Conservation (phyloP, 2,113 vertebrate genomes). For the Podarcis muralis region DNA sequence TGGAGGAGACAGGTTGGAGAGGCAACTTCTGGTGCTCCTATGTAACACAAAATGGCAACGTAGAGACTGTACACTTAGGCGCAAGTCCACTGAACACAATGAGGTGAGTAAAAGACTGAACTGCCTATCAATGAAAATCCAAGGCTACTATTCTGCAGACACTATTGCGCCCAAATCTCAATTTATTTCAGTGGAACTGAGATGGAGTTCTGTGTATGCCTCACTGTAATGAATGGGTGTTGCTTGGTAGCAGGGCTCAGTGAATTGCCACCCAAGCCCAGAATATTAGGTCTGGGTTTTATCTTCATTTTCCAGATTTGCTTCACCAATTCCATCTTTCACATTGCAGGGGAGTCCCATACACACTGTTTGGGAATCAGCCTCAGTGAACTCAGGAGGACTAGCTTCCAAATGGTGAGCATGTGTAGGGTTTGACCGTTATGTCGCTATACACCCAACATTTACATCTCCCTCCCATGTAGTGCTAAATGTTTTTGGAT, state of each 20-base stretch:
- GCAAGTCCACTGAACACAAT: not conserved
- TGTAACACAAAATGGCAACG: not conserved
- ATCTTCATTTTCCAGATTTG: not conserved
- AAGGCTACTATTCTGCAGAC: not conserved
- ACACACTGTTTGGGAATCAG: slow-evolving; percentile 1
- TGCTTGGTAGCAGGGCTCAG: too few relatives aligned
- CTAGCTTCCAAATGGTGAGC: not conserved
- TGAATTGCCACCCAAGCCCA: not conserved
- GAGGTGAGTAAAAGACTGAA: not conserved
- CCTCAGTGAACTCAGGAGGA: not conserved
- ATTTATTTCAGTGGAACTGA: not conserved
- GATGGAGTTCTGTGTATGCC: not conserved
- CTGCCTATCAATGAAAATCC: not conserved
- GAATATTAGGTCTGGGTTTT: not conserved
- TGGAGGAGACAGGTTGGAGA: not conserved
- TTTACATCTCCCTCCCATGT: not conserved
- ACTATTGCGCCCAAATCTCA: too few relatives aligned
- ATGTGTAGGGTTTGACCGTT: not conserved
- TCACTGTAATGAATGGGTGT: not conserved
- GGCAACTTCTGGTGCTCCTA: not conserved
- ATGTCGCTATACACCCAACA: not conserved
- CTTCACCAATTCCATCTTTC: not conserved
- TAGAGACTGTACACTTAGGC: not conserved
- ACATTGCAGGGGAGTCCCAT: not conserved
- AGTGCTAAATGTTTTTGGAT: not conserved